Percentiles rank a stretch among this genome's conserved stretches.
These are phyloP conservation scores for Syndactyla subalaris DNA, from an alignment of 2,797 vertebrate species.

Conservation along the genomic window DNA sequence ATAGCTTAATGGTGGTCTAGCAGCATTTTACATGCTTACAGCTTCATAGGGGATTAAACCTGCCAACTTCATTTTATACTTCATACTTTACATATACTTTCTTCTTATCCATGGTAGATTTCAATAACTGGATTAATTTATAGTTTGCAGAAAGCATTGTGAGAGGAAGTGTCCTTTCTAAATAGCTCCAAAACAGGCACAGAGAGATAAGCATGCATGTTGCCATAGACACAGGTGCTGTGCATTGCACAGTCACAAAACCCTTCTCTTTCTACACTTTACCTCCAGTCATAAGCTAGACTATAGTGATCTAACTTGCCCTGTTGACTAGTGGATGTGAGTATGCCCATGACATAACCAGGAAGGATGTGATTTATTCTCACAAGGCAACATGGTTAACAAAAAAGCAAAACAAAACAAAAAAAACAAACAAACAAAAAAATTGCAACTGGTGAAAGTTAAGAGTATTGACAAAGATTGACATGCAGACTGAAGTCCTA, in stretches of 20 bases:
- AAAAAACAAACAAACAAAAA: background rate
- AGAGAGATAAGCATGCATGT: background rate
- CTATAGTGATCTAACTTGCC: background rate
- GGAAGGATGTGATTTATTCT: background rate
- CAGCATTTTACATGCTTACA: conserved; percentile 1
- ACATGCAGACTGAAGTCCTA: background rate
- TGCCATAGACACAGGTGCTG: background rate
- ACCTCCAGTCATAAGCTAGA: background rate
- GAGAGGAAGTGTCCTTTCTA: background rate
- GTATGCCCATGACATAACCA: fast-evolving
- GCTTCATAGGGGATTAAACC: conserved; percentile 24
- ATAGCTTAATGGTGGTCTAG: background rate
- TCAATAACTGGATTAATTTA: conserved; percentile 35
- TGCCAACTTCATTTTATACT: background rate
- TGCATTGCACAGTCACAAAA: background rate
- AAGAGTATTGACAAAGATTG: background rate
- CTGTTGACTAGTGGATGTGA: background rate
- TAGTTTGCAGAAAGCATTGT: background rate
- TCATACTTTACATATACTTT: background rate
- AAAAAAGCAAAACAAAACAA: too few relatives aligned
- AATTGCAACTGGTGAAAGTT: background rate
- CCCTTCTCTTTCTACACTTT: background rate
- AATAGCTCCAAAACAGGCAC: background rate
- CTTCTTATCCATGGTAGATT: background rate
- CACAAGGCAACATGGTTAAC: background rate